phyloP scores from a whole-genome alignment of 2,797 vertebrate genomes.

The Thamnophis elegans region DNA sequence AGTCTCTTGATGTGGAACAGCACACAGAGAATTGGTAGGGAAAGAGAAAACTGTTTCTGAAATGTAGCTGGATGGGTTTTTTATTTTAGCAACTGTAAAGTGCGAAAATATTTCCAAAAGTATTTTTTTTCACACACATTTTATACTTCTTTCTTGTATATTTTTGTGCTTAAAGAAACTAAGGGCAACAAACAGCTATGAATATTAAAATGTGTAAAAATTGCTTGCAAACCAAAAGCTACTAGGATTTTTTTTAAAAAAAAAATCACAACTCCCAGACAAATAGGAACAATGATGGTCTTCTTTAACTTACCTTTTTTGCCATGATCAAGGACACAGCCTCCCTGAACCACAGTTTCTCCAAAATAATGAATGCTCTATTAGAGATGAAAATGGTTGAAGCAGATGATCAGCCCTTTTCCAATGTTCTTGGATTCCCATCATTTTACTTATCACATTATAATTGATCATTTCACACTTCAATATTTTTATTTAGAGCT shows the following conservation, averaged over 20 bases:
- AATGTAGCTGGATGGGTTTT: not conserved
- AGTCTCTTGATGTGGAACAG: not conserved
- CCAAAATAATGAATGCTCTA: not conserved
- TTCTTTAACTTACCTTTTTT: not conserved
- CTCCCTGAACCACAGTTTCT: not conserved
- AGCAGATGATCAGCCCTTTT: not conserved
- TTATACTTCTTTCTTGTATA: not conserved
- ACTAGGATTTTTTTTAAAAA: not conserved
- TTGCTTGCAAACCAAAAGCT: not conserved
- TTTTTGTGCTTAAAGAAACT: not conserved
- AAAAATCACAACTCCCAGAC: not conserved
- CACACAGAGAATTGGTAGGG: not conserved
- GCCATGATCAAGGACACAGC: not conserved
- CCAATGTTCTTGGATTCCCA: not conserved
- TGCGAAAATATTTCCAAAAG: not conserved
- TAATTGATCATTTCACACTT: constrained; percentile 34
- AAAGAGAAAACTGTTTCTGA: not conserved
- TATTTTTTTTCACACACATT: not conserved
- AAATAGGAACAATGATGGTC: not conserved
- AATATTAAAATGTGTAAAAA: not conserved
- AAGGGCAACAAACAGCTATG: not conserved
- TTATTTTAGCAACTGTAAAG: not conserved
- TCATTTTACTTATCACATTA: constrained; percentile 6
- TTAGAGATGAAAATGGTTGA: not conserved
- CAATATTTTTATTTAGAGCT: constrained; percentile 29